Evolutionary conservation across 2,888 invertebrate genomes (phyloP).

Genomic region (Periphyllus acericola): DNA sequence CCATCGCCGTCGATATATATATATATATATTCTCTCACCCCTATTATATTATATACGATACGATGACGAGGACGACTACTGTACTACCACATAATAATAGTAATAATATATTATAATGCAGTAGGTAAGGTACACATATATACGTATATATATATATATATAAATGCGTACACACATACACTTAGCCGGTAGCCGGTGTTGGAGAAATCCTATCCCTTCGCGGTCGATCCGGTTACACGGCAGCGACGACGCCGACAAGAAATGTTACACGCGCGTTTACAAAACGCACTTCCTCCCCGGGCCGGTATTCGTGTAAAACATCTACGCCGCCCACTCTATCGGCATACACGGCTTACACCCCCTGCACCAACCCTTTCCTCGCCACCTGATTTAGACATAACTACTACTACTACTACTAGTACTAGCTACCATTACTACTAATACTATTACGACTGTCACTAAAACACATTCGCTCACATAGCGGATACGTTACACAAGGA

Average conservation of each 20-base stretch:
- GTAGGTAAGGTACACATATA: background rate
- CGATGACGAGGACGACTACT: background rate
- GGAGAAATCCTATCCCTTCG: conserved; percentile 45
- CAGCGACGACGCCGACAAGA: conserved; percentile 26
- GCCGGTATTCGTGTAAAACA: conserved; percentile 10
- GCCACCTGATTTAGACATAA: background rate
- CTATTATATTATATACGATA: background rate
- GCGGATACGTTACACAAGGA: no score
- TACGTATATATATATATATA: no score
- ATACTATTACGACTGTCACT: no score
- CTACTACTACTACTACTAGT: no score
- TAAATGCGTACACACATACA: background rate
- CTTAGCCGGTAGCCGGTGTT: background rate
- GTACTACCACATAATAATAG: background rate
- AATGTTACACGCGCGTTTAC: conserved; percentile 49
- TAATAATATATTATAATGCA: background rate
- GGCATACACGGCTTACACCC: no score
- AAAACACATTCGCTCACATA: no score
- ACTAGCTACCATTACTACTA: no score
- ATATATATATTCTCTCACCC: background rate
- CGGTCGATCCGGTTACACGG: conserved; percentile 50
- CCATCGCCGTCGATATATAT: no score
- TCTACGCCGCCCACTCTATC: background rate
- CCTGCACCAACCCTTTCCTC: background rate
- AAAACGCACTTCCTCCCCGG: conserved; percentile 13